A percentile compares a stretch with the other conserved stretches of the same genome.
These are phyloP conservation scores for Lasioglossum calceatum DNA, from an alignment of 2,888 invertebrate genomes.

Conservation along the genomic window DNA sequence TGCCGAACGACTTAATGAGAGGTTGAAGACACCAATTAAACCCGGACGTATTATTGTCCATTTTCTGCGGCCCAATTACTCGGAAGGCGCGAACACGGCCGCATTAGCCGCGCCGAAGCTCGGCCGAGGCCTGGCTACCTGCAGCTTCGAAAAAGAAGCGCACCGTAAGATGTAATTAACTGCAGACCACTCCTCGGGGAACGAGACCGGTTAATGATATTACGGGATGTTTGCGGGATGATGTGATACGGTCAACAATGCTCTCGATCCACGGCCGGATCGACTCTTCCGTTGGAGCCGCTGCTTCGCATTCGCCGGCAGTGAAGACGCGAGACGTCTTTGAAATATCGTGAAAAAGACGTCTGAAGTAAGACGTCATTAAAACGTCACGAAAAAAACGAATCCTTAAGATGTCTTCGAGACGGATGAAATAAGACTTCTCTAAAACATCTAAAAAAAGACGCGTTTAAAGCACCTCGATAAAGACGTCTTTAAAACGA, in stretches of 20 bases:
- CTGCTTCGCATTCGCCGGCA: too few species aligned
- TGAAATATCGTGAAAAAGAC: too few species aligned
- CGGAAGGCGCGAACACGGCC: slow-evolving; percentile 50
- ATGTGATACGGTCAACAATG: slow-evolving; percentile 48
- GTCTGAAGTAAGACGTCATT: too few species aligned
- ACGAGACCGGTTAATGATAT: slow-evolving; percentile 60
- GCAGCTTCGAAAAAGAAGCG: slow-evolving; percentile 48
- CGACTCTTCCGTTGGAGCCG: neutral
- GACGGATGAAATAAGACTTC: too few species aligned
- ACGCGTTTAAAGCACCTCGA: too few species aligned
- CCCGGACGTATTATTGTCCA: slow-evolving; percentile 33
- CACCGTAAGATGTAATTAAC: slow-evolving; percentile 58
- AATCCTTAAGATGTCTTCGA: too few species aligned
- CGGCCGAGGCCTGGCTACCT: slow-evolving; percentile 34
- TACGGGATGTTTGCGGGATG: slow-evolving; percentile 43
- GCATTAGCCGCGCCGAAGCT: slow-evolving; percentile 38
- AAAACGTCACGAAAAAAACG: too few species aligned
- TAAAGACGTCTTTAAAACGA: too few species aligned
- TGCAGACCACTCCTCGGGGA: slow-evolving; percentile 41
- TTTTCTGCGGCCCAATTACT: slow-evolving; percentile 52
- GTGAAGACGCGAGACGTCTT: too few species aligned
- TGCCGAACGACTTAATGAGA: slow-evolving; percentile 15
- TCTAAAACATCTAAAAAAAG: too few species aligned
- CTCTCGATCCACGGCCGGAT: neutral
- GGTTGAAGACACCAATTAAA: slow-evolving; percentile 38